Conservation (phyloP, 1,140 invertebrate genomes). For the Heliconius nattereri region DNA sequence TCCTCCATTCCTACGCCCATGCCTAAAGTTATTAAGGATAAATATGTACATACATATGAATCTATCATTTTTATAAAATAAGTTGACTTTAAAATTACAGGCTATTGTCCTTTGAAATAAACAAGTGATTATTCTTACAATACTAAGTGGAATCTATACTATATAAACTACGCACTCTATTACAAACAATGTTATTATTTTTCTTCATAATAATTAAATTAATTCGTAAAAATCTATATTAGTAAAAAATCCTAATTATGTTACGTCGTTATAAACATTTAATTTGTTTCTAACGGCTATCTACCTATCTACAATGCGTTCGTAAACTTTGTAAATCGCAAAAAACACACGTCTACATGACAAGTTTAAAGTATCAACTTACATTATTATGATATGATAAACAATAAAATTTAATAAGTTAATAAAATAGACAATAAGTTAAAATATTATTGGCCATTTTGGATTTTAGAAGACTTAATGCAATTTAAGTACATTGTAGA, state of each 20-base stretch:
- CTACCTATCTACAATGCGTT: background rate
- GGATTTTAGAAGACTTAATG: no score
- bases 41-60: conserved; percentile 1
- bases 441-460: no score
- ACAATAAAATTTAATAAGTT: background rate
- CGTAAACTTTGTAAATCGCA: background rate
- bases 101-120: conserved; percentile 3
- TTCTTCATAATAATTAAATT: conserved; percentile 4
- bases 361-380: background rate
- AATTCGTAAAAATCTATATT: conserved; percentile 8
- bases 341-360: background rate
- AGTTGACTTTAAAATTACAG: conserved; percentile 11
- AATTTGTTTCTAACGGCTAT: conserved; percentile 1
- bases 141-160: conserved; percentile 9
- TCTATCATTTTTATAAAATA: conserved; percentile 15
- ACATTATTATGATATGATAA: background rate
- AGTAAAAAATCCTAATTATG: background rate
- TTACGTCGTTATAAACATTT: background rate
- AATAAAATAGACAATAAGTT: no score
- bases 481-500: no score
- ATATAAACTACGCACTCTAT: conserved; percentile 13
- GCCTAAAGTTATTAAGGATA: background rate
- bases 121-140: background rate
- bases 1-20: no score
- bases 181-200: conserved; percentile 6